These are phyloP conservation scores for Leptestheria dahalacensis DNA, from an alignment of 1,140 invertebrate genomes.

Conservation along the genomic window DNA sequence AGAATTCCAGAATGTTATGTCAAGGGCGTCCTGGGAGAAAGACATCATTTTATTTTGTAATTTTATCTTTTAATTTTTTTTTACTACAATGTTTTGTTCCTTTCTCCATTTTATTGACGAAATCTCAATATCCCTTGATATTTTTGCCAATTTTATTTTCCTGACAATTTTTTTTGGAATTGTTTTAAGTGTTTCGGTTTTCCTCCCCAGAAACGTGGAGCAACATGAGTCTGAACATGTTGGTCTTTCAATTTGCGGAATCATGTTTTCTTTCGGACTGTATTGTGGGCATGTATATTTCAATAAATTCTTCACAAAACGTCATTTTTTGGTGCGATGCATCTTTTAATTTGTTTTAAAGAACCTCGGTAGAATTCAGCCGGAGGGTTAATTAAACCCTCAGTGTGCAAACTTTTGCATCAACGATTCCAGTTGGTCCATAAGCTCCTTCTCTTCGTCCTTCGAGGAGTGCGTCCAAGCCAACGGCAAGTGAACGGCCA, in stretches of 20 bases:
- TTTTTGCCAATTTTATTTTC: background rate
- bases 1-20: too few relatives aligned
- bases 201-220: too few relatives aligned
- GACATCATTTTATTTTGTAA: too few relatives aligned
- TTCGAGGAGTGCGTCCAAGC: constrained; percentile 22
- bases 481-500: constrained; percentile 23
- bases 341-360: too few relatives aligned
- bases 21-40: too few relatives aligned
- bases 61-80: too few relatives aligned
- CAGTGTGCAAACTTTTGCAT: constrained; percentile 6
- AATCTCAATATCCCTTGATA: too few relatives aligned
- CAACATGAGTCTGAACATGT: background rate
- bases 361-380: too few relatives aligned
- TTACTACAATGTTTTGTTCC: too few relatives aligned
- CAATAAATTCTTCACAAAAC: background rate
- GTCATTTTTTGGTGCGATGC: too few relatives aligned
- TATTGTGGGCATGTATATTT: background rate
- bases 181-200: background rate
- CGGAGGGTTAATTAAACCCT: too few relatives aligned
- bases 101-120: too few relatives aligned
- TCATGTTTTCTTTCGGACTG: background rate
- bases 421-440: constrained; percentile 7
- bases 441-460: constrained; percentile 12
- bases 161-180: background rate
- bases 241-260: background rate